A percentile compares a stretch with the other conserved stretches of the same genome.
Evolutionary conservation across 2,797 vertebrate genomes (phyloP).

Genomic region (Taeniopygia guttata): DNA sequence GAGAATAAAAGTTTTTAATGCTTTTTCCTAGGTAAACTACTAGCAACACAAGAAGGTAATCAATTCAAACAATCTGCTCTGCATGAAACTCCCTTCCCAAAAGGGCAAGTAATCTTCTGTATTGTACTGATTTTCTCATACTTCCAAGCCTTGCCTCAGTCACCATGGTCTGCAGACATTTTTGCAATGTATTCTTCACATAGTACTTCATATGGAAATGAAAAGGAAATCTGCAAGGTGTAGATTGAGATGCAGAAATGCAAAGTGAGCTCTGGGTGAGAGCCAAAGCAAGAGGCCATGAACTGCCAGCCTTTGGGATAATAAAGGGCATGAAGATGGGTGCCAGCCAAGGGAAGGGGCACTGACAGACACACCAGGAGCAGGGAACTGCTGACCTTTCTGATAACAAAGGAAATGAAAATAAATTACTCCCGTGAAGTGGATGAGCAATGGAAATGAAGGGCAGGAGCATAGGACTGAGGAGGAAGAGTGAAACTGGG

Average conservation of each 20-base stretch:
- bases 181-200: not conserved
- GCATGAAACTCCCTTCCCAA: constrained; percentile 12
- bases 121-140: not conserved
- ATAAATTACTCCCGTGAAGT: accelerated
- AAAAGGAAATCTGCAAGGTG: not conserved
- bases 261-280: not conserved
- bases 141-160: not conserved
- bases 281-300: accelerated
- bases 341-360: not conserved
- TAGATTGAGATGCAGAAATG: not conserved
- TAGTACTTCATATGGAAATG: not conserved
- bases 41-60: constrained; percentile 36
- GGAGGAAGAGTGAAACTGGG: not conserved
- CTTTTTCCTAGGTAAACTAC: constrained; percentile 35
- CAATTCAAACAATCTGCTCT: constrained; percentile 48
- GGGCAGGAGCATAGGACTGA: not conserved
- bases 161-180: not conserved
- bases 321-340: not conserved
- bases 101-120: constrained; percentile 2
- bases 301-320: not conserved
- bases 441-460: not conserved
- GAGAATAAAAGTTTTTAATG: constrained; percentile 42
- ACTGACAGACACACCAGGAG: not conserved
- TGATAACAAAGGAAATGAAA: too few species aligned
- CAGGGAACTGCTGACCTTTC: accelerated